Evolutionary conservation across 2,888 invertebrate genomes (phyloP).

Genomic region (Tiphia femorata): DNA sequence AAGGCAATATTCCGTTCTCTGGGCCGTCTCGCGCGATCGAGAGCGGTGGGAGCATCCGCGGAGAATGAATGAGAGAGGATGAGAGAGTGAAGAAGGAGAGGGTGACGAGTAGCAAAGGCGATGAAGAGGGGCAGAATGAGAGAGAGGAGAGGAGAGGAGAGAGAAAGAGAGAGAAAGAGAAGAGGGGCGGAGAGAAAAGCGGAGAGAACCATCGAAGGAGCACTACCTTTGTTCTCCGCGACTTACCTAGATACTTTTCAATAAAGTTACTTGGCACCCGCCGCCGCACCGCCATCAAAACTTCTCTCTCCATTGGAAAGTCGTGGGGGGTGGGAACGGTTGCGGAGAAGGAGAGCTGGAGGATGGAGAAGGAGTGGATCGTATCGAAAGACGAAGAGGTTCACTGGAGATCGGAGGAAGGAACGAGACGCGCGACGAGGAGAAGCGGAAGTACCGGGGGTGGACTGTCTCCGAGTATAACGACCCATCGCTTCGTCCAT

Average conservation of each 20-base stretch:
- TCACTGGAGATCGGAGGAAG: not conserved
- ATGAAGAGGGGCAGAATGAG: conserved; percentile 8
- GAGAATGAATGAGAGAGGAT: conserved; percentile 7
- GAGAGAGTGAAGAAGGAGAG: not conserved
- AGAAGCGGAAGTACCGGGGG: not conserved
- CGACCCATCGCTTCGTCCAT: conserved; percentile 32
- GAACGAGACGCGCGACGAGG: not conserved
- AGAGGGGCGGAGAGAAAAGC: conserved; percentile 8
- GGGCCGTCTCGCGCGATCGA: conserved; percentile 9
- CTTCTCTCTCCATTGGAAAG: conserved; percentile 25
- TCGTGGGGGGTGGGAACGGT: conserved; percentile 12
- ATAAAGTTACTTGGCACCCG: conserved; percentile 49
- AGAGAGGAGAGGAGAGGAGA: not conserved
- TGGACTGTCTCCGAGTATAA: conserved; percentile 23
- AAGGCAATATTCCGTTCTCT: conserved; percentile 47
- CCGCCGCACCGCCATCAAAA: conserved; percentile 32
- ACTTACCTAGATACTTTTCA: conserved; percentile 51
- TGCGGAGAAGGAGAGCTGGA: not conserved
- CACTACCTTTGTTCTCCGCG: conserved; percentile 41
- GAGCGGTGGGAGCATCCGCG: conserved; percentile 3
- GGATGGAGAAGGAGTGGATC: not conserved
- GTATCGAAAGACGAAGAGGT: not conserved
- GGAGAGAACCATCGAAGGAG: conserved; percentile 15
- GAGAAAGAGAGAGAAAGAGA: not conserved
- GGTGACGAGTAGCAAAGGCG: no score